Percentiles rank a stretch among this genome's conserved stretches.
phyloP scores from a whole-genome alignment of 2,113 vertebrate genomes.

The Tetrax tetrax region DNA sequence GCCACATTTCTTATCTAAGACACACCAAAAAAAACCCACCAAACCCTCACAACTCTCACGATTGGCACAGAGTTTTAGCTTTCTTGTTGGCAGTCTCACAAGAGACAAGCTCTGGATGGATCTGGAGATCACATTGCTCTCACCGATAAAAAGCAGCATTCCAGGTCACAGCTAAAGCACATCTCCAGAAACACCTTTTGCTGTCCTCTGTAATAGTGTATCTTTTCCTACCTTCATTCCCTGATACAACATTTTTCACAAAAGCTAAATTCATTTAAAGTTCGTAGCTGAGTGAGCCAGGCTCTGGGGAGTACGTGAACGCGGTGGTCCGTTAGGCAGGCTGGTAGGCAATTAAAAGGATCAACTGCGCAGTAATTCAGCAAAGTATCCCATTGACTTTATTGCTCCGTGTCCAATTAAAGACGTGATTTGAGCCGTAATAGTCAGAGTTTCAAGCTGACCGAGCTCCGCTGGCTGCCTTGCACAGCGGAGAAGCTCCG shows the following conservation, averaged over 20 bases:
- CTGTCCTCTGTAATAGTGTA: background rate
- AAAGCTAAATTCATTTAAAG: background rate
- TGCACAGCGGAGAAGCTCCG: background rate
- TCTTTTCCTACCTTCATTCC: background rate
- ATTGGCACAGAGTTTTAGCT: background rate
- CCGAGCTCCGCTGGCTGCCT: background rate
- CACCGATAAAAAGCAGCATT: background rate
- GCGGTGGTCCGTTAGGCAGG: background rate
- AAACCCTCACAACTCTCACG: background rate
- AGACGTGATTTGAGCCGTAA: background rate
- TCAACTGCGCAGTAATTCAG: background rate
- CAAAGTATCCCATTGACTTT: slow-evolving; percentile 17
- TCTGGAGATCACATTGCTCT: slow-evolving; percentile 23
- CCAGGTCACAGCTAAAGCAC: slow-evolving; percentile 17
- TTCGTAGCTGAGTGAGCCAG: slow-evolving; percentile 56
- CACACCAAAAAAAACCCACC: background rate
- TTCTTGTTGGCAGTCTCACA: background rate
- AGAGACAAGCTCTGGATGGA: background rate
- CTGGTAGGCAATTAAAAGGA: background rate
- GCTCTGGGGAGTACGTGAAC: background rate
- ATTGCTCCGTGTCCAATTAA: background rate
- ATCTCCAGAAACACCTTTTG: slow-evolving; percentile 13
- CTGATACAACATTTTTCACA: background rate
- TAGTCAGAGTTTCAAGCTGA: background rate
- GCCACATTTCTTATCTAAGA: slow-evolving; percentile 42